A percentile compares a stretch with the other conserved stretches of the same genome.
These are phyloP conservation scores for Periphyllus acericola DNA, from an alignment of 2,888 invertebrate species.

Conservation along the genomic window DNA sequence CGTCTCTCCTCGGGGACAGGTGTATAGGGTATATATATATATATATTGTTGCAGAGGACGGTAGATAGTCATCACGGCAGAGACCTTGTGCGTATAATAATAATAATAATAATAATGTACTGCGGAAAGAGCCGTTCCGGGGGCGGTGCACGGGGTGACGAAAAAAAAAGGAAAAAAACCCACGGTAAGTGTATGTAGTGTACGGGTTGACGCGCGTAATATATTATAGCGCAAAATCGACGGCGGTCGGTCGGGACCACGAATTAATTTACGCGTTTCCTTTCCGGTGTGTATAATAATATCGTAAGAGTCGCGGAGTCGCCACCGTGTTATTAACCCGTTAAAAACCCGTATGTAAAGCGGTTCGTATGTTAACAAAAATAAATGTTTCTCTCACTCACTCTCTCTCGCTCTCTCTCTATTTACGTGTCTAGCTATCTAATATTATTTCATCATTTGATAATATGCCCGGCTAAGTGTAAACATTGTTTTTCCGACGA, in stretches of 20 bases:
- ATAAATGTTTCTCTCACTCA: not conserved
- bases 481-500: conserved; percentile 14
- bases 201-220: not conserved
- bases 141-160: not conserved
- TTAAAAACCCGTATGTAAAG: conserved; percentile 49
- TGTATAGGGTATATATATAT: not conserved
- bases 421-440: not conserved
- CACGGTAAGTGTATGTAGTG: not conserved
- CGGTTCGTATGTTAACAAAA: not conserved
- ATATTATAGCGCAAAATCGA: not conserved
- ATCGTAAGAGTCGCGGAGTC: not conserved
- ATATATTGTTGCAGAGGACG: not conserved
- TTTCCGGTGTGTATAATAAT: not conserved
- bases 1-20: conserved; percentile 42
- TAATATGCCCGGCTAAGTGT: not conserved
- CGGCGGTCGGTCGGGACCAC: not conserved
- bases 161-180: not conserved
- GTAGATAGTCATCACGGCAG: conserved; percentile 18
- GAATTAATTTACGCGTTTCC: conserved; percentile 24
- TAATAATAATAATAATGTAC: not conserved
- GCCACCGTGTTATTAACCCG: conserved; percentile 42
- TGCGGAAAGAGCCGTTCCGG: not conserved
- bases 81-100: not conserved
- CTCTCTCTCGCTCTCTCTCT: not conserved
- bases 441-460: not conserved